Evolutionary conservation across 2,113 vertebrate species (phyloP).

Genomic region (Serilophus lunatus): DNA sequence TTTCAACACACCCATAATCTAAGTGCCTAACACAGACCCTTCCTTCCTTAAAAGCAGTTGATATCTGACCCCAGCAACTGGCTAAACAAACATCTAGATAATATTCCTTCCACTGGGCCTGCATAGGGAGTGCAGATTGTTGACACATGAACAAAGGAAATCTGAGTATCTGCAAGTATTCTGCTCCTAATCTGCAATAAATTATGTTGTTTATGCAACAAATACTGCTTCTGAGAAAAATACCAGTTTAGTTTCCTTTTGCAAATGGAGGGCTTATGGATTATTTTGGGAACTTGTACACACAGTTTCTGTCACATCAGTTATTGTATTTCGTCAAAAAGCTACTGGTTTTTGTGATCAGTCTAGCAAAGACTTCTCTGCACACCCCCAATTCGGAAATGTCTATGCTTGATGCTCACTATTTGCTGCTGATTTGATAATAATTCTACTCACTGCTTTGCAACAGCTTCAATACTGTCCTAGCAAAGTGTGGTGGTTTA

Average conservation of each 20-base stretch:
- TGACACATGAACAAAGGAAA: not conserved
- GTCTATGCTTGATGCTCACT: not conserved
- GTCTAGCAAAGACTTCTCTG: not conserved
- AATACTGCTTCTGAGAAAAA: not conserved
- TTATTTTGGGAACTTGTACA: not conserved
- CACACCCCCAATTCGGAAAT: not conserved
- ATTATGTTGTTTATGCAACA: not conserved
- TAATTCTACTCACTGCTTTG: not conserved
- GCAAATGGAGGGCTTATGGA: not conserved
- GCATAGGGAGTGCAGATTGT: fast-evolving
- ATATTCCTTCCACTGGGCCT: not conserved
- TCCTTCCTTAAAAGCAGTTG: not conserved
- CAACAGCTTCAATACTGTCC: not conserved
- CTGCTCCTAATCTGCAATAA: not conserved
- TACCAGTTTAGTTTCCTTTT: not conserved
- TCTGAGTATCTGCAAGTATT: not conserved
- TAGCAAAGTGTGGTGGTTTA: no score
- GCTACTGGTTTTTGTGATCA: not conserved
- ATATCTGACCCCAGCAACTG: not conserved
- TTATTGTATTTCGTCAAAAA: not conserved
- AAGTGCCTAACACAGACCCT: not conserved
- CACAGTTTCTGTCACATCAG: not conserved
- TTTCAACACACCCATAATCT: not conserved
- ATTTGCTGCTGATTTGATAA: not conserved
- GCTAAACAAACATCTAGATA: not conserved